Conservation (phyloP, 2,113 vertebrate genomes). For the Centropus unirufus region DNA sequence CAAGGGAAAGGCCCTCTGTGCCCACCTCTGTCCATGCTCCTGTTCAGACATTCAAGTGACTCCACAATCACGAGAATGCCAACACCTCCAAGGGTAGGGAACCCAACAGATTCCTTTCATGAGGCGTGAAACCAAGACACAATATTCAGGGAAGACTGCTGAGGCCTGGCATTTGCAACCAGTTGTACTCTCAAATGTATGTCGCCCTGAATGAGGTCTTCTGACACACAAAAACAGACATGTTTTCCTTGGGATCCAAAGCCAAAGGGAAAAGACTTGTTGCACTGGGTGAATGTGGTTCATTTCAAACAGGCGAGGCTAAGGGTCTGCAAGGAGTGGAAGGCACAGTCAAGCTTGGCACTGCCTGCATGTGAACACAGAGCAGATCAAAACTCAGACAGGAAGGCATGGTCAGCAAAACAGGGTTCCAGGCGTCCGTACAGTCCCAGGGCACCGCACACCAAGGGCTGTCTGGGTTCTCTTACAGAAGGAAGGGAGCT, state of each 20-base stretch:
- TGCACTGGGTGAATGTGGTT: neutral
- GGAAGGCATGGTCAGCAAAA: too few relatives aligned
- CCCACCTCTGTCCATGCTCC: neutral
- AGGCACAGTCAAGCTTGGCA: neutral
- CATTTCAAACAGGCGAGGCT: neutral
- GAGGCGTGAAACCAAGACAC: neutral
- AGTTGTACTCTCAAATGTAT: neutral
- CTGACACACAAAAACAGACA: neutral
- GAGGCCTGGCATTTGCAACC: neutral
- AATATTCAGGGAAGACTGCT: neutral
- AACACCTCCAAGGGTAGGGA: fast-evolving
- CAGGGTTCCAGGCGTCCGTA: fast-evolving
- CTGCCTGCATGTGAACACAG: fast-evolving
- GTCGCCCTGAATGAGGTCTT: neutral
- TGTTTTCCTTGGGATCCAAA: neutral
- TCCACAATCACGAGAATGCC: neutral
- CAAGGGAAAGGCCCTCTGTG: neutral
- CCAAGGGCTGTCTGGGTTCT: neutral
- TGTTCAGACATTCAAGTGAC: too few relatives aligned
- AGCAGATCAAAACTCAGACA: neutral
- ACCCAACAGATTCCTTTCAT: neutral
- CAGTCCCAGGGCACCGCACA: neutral
- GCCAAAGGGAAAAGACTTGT: neutral
- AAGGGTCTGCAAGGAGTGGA: neutral
- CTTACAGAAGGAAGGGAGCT: neutral